These are phyloP conservation scores for Odontocerum albicorne DNA, from an alignment of 2,888 invertebrate species.

Conservation along the genomic window DNA sequence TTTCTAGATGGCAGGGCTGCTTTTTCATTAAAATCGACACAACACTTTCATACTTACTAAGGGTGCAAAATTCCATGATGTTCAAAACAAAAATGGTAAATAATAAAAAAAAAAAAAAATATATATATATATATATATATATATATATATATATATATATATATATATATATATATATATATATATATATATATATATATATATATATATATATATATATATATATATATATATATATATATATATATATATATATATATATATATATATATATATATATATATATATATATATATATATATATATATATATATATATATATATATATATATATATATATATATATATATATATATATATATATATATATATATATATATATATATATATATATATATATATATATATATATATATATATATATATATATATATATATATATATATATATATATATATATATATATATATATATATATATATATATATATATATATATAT, in stretches of 20 bases:
- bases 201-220: background rate
- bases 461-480: conserved; percentile 7
- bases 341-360: conserved; percentile 6
- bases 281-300: background rate
- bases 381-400: conserved; percentile 7
- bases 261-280: background rate
- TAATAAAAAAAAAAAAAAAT: background rate
- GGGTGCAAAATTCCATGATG: background rate
- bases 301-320: background rate
- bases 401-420: conserved; percentile 7
- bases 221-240: background rate
- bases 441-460: conserved; percentile 6
- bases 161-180: background rate
- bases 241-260: background rate
- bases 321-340: conserved; percentile 1
- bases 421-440: conserved; percentile 7
- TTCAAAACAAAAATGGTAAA: background rate
- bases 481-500: conserved; percentile 7
- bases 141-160: background rate
- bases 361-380: conserved; percentile 7
- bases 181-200: background rate
- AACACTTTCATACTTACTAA: too few relatives aligned
- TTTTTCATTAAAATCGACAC: too few relatives aligned
- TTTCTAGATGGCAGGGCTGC: too few relatives aligned
- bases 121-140: background rate